phyloP scores from a whole-genome alignment of 2,797 vertebrate species.

The Acanthiza pusilla region DNA sequence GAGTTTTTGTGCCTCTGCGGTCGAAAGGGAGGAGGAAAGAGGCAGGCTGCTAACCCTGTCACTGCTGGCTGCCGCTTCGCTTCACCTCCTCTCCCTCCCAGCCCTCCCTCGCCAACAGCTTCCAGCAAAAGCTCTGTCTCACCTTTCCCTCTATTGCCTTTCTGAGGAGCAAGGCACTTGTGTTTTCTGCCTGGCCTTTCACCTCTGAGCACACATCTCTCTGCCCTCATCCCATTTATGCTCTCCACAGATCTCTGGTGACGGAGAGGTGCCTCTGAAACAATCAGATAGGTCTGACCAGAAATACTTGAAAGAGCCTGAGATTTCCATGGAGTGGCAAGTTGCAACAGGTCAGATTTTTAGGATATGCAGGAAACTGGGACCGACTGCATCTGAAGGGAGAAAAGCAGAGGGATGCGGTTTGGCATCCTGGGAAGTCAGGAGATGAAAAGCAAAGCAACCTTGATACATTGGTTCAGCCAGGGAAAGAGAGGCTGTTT shows the following conservation, averaged over 20 bases:
- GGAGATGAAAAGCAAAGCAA: not conserved
- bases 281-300: not conserved
- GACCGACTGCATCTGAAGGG: not conserved
- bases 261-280: not conserved
- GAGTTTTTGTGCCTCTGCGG: not conserved
- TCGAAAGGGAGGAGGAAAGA: not conserved
- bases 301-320: not conserved
- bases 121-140: not conserved
- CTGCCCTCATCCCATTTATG: not conserved
- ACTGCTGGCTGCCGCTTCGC: accelerated
- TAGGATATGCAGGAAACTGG: not conserved
- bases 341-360: accelerated
- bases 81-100: not conserved
- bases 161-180: not conserved
- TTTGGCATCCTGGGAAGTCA: not conserved
- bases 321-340: not conserved
- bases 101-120: not conserved
- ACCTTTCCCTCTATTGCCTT: not conserved
- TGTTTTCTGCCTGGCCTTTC: not conserved
- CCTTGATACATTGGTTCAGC: not conserved
- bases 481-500: not conserved
- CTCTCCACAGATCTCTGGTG: not conserved
- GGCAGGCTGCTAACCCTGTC: not conserved
- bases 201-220: not conserved
- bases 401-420: not conserved